phyloP scores from a whole-genome alignment of 2,888 invertebrate species.

The Ochropleura plecta region DNA sequence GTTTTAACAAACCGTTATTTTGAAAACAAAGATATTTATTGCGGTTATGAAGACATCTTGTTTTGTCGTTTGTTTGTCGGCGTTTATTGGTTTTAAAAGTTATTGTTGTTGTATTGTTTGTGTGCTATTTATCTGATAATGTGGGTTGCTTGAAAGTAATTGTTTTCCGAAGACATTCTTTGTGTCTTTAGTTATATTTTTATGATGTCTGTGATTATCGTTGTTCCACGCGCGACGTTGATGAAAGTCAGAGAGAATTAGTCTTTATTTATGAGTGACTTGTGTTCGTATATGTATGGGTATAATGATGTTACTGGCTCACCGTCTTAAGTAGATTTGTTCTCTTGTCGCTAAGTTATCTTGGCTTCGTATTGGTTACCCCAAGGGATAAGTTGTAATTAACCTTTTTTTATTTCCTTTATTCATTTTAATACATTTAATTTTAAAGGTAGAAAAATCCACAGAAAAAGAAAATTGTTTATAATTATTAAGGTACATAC shows the following conservation, averaged over 20 bases:
- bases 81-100: conserved; percentile 50
- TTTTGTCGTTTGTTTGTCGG: conserved; percentile 64
- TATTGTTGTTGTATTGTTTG: conserved; percentile 52
- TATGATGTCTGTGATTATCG: conserved; percentile 31
- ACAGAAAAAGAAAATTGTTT: no score
- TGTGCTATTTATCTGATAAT: conserved; percentile 50
- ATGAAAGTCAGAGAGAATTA: neutral
- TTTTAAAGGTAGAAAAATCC: no score
- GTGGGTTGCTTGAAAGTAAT: conserved; percentile 46
- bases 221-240: conserved; percentile 38
- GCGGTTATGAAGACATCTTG: conserved; percentile 75
- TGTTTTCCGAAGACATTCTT: conserved; percentile 44
- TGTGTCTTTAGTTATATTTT: conserved; percentile 38
- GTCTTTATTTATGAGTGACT: neutral
- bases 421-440: no score
- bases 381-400: no score
- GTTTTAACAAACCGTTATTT: conserved; percentile 66
- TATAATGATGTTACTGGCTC: no score
- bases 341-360: no score
- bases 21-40: conserved; percentile 74
- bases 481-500: no score
- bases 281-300: neutral
- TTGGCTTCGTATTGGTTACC: no score
- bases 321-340: neutral
- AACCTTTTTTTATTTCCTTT: no score